Conservation (phyloP, 37 sponge, comb jelly and placozoan species). For the Hexactinellida sp. region DNA sequence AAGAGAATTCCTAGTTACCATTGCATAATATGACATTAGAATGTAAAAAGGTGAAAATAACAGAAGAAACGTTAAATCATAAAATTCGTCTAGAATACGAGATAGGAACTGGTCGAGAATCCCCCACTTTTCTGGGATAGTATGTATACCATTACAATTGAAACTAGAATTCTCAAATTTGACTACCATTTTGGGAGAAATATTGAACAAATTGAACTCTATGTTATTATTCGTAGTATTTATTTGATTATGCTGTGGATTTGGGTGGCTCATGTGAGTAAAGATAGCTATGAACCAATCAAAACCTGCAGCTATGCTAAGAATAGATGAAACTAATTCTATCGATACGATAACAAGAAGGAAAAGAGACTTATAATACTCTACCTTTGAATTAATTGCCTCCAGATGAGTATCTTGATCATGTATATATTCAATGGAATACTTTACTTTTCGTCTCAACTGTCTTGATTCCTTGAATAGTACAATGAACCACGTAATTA, state of each 20-base stretch:
- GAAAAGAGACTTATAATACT: neutral
- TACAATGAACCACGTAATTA: neutral
- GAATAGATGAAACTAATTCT: neutral
- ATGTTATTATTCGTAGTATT: no score
- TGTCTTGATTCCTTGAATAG: neutral
- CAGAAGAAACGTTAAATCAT: neutral
- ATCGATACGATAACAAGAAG: neutral
- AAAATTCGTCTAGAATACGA: no score
- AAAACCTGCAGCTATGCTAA: neutral
- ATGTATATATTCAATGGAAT: neutral
- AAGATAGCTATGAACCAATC: neutral
- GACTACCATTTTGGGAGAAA: no score
- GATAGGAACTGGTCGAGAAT: no score
- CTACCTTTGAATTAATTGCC: neutral
- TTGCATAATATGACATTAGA: neutral
- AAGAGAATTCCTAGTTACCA: neutral
- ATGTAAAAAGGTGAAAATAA: neutral
- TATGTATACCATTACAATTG: no score
- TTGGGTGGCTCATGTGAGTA: no score
- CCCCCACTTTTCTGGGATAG: no score
- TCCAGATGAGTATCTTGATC: neutral
- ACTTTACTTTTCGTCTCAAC: neutral
- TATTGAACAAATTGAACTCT: no score
- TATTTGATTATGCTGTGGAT: no score
- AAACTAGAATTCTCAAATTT: no score